Percentiles rank a stretch among this genome's conserved stretches.
Evolutionary conservation across 1,140 invertebrate genomes (phyloP).

Genomic region (Teleopsis dalmanni): DNA sequence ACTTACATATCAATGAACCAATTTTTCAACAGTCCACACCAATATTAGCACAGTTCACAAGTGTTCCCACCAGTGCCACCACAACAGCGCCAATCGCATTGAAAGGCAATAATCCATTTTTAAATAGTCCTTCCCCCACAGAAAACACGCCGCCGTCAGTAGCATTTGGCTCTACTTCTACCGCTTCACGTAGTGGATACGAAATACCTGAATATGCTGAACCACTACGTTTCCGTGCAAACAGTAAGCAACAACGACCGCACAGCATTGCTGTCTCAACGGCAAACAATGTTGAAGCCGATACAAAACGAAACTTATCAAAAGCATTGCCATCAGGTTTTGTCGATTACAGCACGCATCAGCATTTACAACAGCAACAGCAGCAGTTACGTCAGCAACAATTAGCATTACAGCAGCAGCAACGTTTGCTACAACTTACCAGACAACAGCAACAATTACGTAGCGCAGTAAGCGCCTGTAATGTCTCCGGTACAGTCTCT

Average conservation of each 20-base stretch:
- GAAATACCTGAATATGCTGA: constrained; percentile 41
- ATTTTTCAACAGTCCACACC: constrained; percentile 26
- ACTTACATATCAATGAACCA: constrained; percentile 35
- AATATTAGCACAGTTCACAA: constrained; percentile 33
- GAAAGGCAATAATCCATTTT: constrained; percentile 39
- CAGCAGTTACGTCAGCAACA: constrained; percentile 13
- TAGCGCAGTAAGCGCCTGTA: too few species aligned
- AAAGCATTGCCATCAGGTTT: constrained; percentile 20
- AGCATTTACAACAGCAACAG: constrained; percentile 10
- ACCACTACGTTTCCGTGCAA: constrained; percentile 30
- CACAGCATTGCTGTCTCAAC: constrained; percentile 34
- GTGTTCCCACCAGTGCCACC: constrained; percentile 22
- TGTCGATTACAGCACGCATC: constrained; percentile 27
- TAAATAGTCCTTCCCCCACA: constrained; percentile 38
- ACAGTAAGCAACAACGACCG: constrained; percentile 27
- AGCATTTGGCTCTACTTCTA: neutral
- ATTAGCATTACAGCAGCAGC: constrained; percentile 27
- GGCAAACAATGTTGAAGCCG: constrained; percentile 11
- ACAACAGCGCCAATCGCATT: constrained; percentile 30
- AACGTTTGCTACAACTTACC: constrained; percentile 34
- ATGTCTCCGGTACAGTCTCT: constrained; percentile 13
- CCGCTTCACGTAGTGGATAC: constrained; percentile 12
- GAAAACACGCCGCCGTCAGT: constrained; percentile 14
- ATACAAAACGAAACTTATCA: neutral
- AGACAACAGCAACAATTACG: constrained; percentile 37